Evolutionary conservation across 2,888 invertebrate genomes (phyloP).

Genomic region (Leptopterna dolabrata): DNA sequence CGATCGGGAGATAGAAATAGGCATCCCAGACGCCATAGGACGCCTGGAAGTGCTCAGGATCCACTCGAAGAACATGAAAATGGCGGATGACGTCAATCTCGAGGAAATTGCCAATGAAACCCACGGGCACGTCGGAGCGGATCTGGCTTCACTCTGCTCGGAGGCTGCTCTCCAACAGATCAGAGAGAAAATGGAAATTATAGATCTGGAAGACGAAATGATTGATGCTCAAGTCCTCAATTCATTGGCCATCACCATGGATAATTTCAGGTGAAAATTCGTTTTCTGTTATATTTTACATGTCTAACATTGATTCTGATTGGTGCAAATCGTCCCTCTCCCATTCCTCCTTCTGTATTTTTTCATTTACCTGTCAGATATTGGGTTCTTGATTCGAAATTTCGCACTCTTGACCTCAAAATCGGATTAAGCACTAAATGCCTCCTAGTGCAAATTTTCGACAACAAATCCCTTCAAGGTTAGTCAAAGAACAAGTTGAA

Average conservation of each 20-base stretch:
- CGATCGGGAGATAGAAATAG: constrained; percentile 98
- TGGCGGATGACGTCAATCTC: constrained; percentile 96
- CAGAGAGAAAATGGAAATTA: constrained; percentile 99
- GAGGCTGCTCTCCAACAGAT: constrained; percentile 99
- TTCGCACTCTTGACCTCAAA: too few relatives aligned
- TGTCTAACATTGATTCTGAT: not conserved
- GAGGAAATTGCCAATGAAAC: constrained; percentile 98
- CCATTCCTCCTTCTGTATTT: not conserved
- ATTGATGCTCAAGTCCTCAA: constrained; percentile 98
- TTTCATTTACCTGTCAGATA: not conserved
- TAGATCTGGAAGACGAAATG: constrained; percentile 98
- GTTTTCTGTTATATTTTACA: not conserved
- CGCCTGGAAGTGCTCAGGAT: constrained; percentile 96
- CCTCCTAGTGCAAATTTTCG: too few relatives aligned
- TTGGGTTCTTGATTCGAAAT: not conserved
- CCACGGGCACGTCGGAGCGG: constrained; percentile 98
- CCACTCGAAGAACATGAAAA: constrained; percentile 99
- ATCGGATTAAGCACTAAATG: too few relatives aligned
- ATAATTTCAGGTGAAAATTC: constrained; percentile 78
- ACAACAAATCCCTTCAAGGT: too few relatives aligned
- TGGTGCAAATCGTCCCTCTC: not conserved
- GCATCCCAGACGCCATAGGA: constrained; percentile 98
- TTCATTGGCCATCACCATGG: constrained; percentile 97
- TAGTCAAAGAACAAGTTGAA: too few relatives aligned
- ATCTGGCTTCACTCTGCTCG: constrained; percentile 97